phyloP scores from a whole-genome alignment of 2,888 invertebrate species.

The Suillia variegata region DNA sequence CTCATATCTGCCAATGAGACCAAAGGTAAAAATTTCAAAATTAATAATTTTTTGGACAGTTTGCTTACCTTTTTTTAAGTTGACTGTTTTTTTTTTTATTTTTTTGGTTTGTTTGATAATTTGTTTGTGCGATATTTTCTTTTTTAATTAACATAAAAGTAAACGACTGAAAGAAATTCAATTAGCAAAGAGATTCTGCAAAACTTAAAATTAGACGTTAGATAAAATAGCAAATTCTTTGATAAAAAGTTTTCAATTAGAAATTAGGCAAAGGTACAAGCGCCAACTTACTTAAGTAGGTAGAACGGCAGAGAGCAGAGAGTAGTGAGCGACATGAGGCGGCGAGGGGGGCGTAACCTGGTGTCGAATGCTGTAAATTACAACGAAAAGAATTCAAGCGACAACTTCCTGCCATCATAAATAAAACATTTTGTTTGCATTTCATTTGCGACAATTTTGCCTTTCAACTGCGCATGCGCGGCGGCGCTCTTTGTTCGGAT shows the following conservation, averaged over 20 bases:
- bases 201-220: slow-evolving; percentile 24
- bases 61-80: slow-evolving; percentile 10
- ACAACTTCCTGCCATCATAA: too few species aligned
- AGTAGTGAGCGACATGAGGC: background rate
- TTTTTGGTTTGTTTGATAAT: background rate
- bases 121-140: background rate
- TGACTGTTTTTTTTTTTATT: background rate
- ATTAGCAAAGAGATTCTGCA: slow-evolving; percentile 60
- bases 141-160: slow-evolving; percentile 4
- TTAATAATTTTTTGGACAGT: slow-evolving; percentile 7
- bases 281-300: slow-evolving; percentile 5
- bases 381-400: too few species aligned
- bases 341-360: background rate
- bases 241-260: background rate
- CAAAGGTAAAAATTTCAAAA: slow-evolving; percentile 6
- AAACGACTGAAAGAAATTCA: slow-evolving; percentile 32
- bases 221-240: too few species aligned
- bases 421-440: too few species aligned
- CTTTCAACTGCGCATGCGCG: too few species aligned
- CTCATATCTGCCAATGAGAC: slow-evolving; percentile 71
- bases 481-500: too few species aligned
- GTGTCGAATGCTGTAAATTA: background rate
- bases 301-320: background rate
- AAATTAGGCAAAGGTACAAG: background rate
- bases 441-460: too few species aligned